These are phyloP conservation scores for Campylomormyrus tamandua DNA, from an alignment of 2,113 vertebrate genomes.

Conservation along the genomic window DNA sequence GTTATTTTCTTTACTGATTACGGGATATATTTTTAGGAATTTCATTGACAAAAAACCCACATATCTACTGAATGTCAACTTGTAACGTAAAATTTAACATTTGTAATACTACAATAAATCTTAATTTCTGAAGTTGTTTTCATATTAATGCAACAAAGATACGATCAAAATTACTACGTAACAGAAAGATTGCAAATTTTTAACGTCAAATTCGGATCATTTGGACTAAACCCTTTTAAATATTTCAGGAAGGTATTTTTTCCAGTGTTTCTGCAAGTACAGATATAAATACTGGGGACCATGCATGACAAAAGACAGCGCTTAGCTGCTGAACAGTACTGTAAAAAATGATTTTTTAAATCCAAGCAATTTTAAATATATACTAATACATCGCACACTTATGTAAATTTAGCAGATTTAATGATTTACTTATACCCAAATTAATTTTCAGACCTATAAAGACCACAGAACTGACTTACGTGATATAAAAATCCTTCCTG, in stretches of 20 bases:
- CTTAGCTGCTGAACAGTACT: not conserved
- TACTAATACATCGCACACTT: not conserved
- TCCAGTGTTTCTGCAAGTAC: not conserved
- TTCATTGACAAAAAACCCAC: not conserved
- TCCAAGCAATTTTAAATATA: not conserved
- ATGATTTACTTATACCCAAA: not conserved
- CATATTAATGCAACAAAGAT: not conserved
- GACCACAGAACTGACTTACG: not conserved
- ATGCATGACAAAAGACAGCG: not conserved
- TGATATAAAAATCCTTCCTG: not conserved
- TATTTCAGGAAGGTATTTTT: not conserved
- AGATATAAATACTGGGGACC: not conserved
- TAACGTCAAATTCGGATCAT: not conserved
- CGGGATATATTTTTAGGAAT: not conserved
- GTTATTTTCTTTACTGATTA: not conserved
- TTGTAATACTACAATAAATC: not conserved
- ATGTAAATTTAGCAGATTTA: not conserved
- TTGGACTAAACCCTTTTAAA: not conserved
- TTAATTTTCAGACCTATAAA: not conserved
- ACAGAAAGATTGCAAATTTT: not conserved
- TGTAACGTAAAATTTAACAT: not conserved
- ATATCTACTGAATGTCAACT: not conserved
- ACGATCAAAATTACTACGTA: not conserved
- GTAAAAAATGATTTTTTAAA: not conserved
- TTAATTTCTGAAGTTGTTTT: not conserved